Evolutionary conservation across 2,113 vertebrate species (phyloP).

Genomic region (Phylloscopus whistleri): DNA sequence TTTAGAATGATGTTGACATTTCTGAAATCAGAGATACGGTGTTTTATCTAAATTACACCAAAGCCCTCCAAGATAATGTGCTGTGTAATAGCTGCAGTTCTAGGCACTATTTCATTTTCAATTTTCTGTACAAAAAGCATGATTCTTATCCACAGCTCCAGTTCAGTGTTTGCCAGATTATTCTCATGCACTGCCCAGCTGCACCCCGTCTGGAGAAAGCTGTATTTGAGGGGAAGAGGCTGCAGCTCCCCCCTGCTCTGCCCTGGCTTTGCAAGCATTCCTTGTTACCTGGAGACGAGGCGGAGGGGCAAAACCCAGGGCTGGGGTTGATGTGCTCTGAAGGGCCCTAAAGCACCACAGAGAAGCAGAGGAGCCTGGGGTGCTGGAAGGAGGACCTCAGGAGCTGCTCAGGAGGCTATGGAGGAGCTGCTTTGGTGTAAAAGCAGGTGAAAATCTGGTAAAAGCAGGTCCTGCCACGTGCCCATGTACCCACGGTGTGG

Average conservation of each 20-base stretch:
- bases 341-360: background rate
- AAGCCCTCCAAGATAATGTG: constrained; percentile 41
- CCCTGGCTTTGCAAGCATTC: background rate
- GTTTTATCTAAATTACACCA: constrained; percentile 40
- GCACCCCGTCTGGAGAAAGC: background rate
- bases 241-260: too few relatives aligned
- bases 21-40: background rate
- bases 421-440: background rate
- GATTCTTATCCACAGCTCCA: constrained; percentile 5
- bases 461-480: background rate
- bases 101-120: constrained; percentile 33
- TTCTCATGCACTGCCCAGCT: background rate
- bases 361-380: background rate
- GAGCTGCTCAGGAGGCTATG: background rate
- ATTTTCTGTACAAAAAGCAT: constrained; percentile 18
- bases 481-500: accelerated
- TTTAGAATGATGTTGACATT: constrained; percentile 18
- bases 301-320: background rate
- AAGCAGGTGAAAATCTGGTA: background rate
- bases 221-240: background rate
- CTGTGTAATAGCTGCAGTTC: constrained; percentile 24
- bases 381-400: background rate
- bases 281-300: accelerated
- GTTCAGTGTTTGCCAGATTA: background rate
- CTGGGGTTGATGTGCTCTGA: background rate